Evolutionary conservation across 2,113 vertebrate genomes (phyloP).

Genomic region (Motacilla alba): DNA sequence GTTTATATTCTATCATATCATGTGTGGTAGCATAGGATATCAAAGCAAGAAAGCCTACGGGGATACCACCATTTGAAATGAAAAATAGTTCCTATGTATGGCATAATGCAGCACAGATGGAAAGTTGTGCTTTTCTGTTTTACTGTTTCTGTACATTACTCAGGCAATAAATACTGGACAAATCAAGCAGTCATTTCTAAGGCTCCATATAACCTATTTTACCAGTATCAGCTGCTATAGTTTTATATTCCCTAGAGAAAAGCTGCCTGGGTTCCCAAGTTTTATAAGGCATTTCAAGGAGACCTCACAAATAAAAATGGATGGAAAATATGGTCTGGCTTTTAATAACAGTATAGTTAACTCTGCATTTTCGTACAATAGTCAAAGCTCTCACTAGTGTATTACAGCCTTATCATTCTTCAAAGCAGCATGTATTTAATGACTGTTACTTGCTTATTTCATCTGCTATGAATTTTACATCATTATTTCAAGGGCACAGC

Average conservation of each 20-base stretch:
- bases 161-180: conserved; percentile 64
- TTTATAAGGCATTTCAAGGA: conserved; percentile 63
- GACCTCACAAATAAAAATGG: conserved; percentile 55
- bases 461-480: background rate
- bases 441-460: background rate
- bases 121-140: conserved; percentile 54
- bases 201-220: conserved; percentile 60
- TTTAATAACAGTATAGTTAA: background rate
- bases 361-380: background rate
- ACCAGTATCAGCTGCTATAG: conserved; percentile 62
- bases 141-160: conserved; percentile 56
- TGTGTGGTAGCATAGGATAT: conserved; percentile 50
- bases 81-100: conserved; percentile 63
- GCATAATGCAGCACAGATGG: conserved; percentile 69
- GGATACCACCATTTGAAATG: conserved; percentile 53
- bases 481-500: background rate
- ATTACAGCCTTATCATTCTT: background rate
- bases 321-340: conserved; percentile 4
- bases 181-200: conserved; percentile 61
- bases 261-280: conserved; percentile 37
- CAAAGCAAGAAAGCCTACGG: conserved; percentile 43
- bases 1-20: conserved; percentile 60
- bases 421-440: background rate
- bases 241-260: conserved; percentile 50
- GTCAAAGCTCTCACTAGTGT: background rate